Evolutionary conservation across 1,140 invertebrate species (phyloP).

Genomic region (Hyles euphorbiae): DNA sequence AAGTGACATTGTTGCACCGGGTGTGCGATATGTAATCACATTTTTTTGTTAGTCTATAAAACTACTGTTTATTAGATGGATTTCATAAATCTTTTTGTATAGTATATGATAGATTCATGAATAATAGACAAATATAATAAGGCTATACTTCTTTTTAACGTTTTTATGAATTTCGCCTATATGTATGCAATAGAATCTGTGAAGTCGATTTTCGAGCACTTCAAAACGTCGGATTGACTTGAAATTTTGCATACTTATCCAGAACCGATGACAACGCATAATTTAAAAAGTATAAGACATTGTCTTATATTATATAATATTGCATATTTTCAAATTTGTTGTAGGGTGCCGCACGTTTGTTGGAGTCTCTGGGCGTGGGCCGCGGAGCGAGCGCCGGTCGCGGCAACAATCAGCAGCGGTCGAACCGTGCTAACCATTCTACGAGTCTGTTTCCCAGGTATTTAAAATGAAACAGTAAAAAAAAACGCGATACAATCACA

Average conservation of each 20-base stretch:
- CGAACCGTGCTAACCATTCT: conserved; percentile 50
- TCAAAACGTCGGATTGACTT: too few species aligned
- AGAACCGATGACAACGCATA: background rate
- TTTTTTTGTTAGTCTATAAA: background rate
- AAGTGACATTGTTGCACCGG: too few species aligned
- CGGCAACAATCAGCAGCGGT: conserved; percentile 37
- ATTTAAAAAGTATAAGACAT: background rate
- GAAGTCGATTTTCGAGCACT: too few species aligned
- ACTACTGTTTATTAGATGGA: background rate
- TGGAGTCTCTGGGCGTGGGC: conserved; percentile 85
- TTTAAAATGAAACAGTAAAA: background rate
- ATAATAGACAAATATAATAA: too few species aligned
- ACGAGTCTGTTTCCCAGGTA: conserved; percentile 67
- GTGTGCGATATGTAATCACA: conserved; percentile 31
- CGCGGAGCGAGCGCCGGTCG: conserved; percentile 36
- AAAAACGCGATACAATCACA: too few species aligned
- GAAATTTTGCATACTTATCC: too few species aligned
- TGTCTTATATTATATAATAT: background rate
- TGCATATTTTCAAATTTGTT: background rate
- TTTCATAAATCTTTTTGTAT: too few species aligned
- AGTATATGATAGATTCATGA: too few species aligned
- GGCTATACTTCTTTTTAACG: too few species aligned
- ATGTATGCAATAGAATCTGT: too few species aligned
- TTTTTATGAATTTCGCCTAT: too few species aligned
- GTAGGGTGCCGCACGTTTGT: conserved; percentile 75